A percentile compares a stretch with the other conserved stretches of the same genome.
Conservation (phyloP, 2,888 invertebrate genomes). For the Serripes groenlandicus region DNA sequence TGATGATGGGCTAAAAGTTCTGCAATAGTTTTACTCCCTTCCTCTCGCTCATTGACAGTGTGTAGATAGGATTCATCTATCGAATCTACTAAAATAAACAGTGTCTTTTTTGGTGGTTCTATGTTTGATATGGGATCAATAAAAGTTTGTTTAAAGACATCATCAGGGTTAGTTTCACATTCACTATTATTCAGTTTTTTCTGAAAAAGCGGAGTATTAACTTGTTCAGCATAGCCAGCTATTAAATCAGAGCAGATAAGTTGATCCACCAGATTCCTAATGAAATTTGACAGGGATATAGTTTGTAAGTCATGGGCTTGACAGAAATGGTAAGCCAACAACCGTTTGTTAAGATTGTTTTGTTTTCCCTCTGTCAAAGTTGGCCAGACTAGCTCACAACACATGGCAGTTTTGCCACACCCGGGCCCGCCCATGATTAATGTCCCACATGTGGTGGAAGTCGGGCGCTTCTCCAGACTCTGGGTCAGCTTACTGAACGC, state of each 20-base stretch:
- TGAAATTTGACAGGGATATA: constrained; percentile 94
- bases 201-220: constrained; percentile 93
- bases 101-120: constrained; percentile 92
- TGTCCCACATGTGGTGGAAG: constrained; percentile 92
- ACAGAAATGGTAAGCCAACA: constrained; percentile 95
- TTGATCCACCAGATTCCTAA: constrained; percentile 89
- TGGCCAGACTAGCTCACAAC: constrained; percentile 88
- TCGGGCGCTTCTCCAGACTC: constrained; percentile 94
- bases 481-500: constrained; percentile 97
- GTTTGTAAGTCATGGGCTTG: constrained; percentile 88
- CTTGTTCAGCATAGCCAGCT: constrained; percentile 76
- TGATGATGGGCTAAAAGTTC: constrained; percentile 95
- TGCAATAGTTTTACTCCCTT: constrained; percentile 85
- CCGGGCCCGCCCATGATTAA: constrained; percentile 96
- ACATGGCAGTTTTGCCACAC: constrained; percentile 93
- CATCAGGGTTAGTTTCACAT: constrained; percentile 95
- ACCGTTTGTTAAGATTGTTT: constrained; percentile 90
- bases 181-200: constrained; percentile 90
- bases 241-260: constrained; percentile 88
- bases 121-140: constrained; percentile 95
- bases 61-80: constrained; percentile 91
- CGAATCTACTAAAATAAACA: constrained; percentile 96
- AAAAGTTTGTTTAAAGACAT: constrained; percentile 95
- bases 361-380: constrained; percentile 89
- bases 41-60: constrained; percentile 74